Evolutionary conservation across 2,888 invertebrate species (phyloP), one percentile per base, ranked within the genome.

Genomic region (Pseudococcus longispinus): DNA sequence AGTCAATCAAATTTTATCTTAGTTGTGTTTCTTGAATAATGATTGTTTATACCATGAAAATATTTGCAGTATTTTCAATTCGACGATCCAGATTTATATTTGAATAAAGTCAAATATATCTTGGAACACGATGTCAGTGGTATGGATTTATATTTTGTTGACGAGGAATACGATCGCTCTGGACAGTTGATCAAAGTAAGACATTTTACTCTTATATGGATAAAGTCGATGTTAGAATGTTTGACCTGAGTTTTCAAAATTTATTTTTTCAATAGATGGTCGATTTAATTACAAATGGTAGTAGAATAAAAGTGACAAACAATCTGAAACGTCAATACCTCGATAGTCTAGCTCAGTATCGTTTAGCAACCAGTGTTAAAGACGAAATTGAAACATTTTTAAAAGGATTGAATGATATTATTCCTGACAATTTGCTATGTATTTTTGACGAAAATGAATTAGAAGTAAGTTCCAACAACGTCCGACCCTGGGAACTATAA

Each of bases 361-460:
- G 96, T 89, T 93, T 98, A 88, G 95, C 96, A 85, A 95, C 94
- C 89, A 94, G 94, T 89, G 95, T 96, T 89, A 94, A 95, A 88
- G 94, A 94, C 87, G 97, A 98, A 92, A 93, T 96, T 82, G 97
- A 95, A 90, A 94, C 95, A 89, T 98, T 98, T 92, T 93, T 97
- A 83, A 95, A 96, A 90, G 98, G 98, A 0, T 93, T 98, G 85
- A 96, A 96, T 91, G 95, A 96, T 91, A 94, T 98, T 70, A 96
- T 98, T 90, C 97, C 98, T 5, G 97, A 97, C 91, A 96, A 97
- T 92, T 93, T 98, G 89, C 93, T 98, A 88, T 96, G 96, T 90
- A 97, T 97, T 91, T 98, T 98, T 91, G 97, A 98, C 92, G 98
- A 98, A 91, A 97, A 97, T 91, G 98, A 98, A 91, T 92, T 98